A percentile compares a stretch with the other conserved stretches of the same genome.
phyloP scores from a whole-genome alignment of 1,140 invertebrate species.

The Drosophila pachea region DNA sequence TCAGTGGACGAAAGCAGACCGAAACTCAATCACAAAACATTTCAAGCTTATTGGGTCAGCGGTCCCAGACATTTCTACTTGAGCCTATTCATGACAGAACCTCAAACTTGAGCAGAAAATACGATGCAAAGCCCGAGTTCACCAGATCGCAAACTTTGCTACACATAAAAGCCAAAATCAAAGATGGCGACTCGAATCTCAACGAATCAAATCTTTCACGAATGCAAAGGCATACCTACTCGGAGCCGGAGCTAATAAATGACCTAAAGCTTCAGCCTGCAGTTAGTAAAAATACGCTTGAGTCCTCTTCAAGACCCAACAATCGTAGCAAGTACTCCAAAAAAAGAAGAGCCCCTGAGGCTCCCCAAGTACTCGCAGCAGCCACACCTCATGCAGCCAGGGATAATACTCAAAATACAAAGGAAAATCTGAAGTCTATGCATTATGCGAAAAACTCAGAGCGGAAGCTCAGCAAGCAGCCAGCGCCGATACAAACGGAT shows the following conservation, averaged over 20 bases:
- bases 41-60: constrained; percentile 21
- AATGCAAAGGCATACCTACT: constrained; percentile 48
- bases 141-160: constrained; percentile 51
- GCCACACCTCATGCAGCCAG: not conserved
- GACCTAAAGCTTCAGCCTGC: constrained; percentile 9
- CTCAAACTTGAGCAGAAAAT: constrained; percentile 1
- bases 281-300: not conserved
- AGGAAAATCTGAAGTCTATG: constrained; percentile 9
- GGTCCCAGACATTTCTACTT: constrained; percentile 42
- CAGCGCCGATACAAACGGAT: constrained; percentile 13
- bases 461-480: constrained; percentile 23
- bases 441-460: constrained; percentile 41
- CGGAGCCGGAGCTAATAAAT: constrained; percentile 48
- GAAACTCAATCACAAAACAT: constrained; percentile 13
- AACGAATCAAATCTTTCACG: constrained; percentile 31
- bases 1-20: constrained; percentile 81
- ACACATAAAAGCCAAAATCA: constrained; percentile 29
- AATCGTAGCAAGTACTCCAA: constrained; percentile 53
- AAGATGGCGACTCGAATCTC: not conserved
- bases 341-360: constrained; percentile 53
- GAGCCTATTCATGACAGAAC: constrained; percentile 10
- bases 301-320: not conserved
- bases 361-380: constrained; percentile 7
- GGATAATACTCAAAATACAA: not conserved
- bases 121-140: constrained; percentile 22